Evolutionary conservation across 2,113 vertebrate species (phyloP).

Genomic region (Rhegmatorhina hoffmannsi): DNA sequence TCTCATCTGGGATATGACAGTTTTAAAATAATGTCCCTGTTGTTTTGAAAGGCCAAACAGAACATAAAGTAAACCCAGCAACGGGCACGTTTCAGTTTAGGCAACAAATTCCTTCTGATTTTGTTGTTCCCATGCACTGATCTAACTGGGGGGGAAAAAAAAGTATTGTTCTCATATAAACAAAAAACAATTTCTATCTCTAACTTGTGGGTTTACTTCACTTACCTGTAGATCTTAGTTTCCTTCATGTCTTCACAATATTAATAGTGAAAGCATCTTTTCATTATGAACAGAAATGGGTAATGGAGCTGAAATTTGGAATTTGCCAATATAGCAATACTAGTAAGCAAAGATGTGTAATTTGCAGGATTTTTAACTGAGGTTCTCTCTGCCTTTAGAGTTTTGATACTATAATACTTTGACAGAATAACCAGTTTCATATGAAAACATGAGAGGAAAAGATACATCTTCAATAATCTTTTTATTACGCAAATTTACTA

Average conservation of each 20-base stretch:
- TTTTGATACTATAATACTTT: not conserved
- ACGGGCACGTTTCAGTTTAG: not conserved
- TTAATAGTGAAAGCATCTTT: not conserved
- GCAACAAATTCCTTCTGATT: not conserved
- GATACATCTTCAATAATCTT: not conserved
- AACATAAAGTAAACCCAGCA: not conserved
- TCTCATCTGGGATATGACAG: not conserved
- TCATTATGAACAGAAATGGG: not conserved
- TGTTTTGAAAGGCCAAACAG: not conserved
- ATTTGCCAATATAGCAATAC: not conserved
- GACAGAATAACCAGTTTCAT: not conserved
- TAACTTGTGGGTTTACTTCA: not conserved
- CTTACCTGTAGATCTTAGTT: not conserved
- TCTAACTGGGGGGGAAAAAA: not conserved
- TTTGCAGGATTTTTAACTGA: not conserved
- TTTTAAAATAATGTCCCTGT: not conserved
- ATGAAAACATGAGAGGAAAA: not conserved
- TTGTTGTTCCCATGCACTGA: not conserved
- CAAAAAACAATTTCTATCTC: not conserved
- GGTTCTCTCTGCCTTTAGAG: not conserved
- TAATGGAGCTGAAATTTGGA: not conserved
- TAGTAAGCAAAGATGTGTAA: not conserved
- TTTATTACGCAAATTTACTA: conserved; percentile 27
- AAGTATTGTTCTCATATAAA: not conserved
- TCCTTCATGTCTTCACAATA: not conserved